phyloP scores from a whole-genome alignment of 2,113 vertebrate genomes.

The Dasypus novemcinctus region DNA sequence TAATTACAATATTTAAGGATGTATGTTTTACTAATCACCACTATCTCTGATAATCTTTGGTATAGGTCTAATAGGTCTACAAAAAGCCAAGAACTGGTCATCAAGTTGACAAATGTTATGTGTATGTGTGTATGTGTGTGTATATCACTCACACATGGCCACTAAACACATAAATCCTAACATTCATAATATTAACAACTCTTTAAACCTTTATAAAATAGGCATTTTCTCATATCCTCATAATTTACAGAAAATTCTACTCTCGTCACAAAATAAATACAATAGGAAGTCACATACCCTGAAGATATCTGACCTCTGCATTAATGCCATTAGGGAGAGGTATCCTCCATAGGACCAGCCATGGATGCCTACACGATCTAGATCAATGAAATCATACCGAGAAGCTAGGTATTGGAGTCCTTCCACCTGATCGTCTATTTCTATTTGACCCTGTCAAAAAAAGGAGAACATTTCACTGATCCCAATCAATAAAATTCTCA shows the following conservation, averaged over 20 bases:
- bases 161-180: conserved; percentile 25
- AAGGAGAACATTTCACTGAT: conserved; percentile 54
- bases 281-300: conserved; percentile 82
- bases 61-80: not conserved
- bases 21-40: conserved; percentile 15
- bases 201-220: conserved; percentile 25
- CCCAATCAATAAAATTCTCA: not conserved
- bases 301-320: conserved; percentile 89
- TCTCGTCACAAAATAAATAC: conserved; percentile 42
- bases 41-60: not conserved
- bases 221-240: not conserved
- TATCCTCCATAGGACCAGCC: conserved; percentile 91
- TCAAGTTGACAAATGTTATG: not conserved
- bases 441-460: conserved; percentile 86
- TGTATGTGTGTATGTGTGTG: not conserved
- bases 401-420: conserved; percentile 88
- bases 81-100: conserved; percentile 12
- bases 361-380: conserved; percentile 88
- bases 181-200: not conserved
- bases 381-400: conserved; percentile 86
- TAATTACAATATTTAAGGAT: not conserved
- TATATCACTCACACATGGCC: not conserved
- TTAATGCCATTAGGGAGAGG: conserved; percentile 88
- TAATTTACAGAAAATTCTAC: conserved; percentile 34
- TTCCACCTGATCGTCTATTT: conserved; percentile 89